Base-by-base conservation (phyloP, 2,797 vertebrate genomes). In the Gadopsis bispinosus region DNA sequence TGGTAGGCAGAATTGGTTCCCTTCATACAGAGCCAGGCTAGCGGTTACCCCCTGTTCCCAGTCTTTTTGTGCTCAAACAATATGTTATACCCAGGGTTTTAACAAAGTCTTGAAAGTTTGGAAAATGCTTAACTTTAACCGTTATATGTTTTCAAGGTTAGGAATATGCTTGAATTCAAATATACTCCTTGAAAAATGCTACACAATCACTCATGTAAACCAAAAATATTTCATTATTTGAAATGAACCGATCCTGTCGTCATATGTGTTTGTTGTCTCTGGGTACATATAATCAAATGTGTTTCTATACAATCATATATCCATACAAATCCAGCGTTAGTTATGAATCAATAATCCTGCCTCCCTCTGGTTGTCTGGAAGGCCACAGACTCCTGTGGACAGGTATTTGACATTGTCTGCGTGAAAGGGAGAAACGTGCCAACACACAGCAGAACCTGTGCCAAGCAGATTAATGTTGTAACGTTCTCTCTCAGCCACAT, bases 391-490 rank as follows among this genome's bases (percentile, higher is more conserved):
- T 91, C 91, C 88, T 54, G 89, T 88, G 87, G 87, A 90, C 92
- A 93, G 90, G 90, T 92, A 92, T 93, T 93, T 93, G 89, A 94
- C 87, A 92, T 90, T 89, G 91, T 91, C 87, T 90, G 89, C 83
- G 69, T 91, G 91, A 90, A 82, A 83, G 73, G 65, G 61, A 85
- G 80, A 72, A 89, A 84, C n/a, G 87, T 91, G 92, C 91, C 91
- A 92, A 90, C 87, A 89, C 84, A 87, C 74, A 90, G 86, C 81
- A 68, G 81, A 87, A 56, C 65, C 59, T 48, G 81, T 92, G 93
- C 92, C 92, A 93, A 93, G 89, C 87, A 92, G 93, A 93, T 94
- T 93, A 94, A 91, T 89, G 87, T 92, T 26, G 62, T 83, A 89
- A 88, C 83, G 88, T 86, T 90, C 83, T 75, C 85, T 88, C 86